phyloP scores from a whole-genome alignment of 2,888 invertebrate genomes.

The Drosophila histrio region DNA sequence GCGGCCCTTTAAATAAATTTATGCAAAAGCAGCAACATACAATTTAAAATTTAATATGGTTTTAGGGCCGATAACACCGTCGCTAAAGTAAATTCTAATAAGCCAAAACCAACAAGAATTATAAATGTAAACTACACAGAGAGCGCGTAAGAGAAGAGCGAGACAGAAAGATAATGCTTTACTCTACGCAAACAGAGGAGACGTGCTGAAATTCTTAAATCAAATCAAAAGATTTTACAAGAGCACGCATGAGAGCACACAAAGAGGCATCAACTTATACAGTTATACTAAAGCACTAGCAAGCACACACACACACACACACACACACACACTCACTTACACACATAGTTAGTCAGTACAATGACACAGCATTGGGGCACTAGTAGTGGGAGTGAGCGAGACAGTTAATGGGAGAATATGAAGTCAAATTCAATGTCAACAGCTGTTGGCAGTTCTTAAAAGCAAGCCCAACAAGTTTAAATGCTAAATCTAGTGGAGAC shows the following conservation, averaged over 20 bases:
- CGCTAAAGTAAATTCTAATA: conserved; percentile 66
- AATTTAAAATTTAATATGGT: conserved; percentile 29
- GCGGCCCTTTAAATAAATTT: conserved; percentile 44
- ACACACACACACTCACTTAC: conserved; percentile 1
- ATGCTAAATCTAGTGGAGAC: neutral
- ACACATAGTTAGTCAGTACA: conserved; percentile 25
- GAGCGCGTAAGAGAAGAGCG: neutral
- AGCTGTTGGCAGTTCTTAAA: conserved; percentile 67
- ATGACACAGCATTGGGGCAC: conserved; percentile 17
- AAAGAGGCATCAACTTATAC: conserved; percentile 33
- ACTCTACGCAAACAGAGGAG: conserved; percentile 30
- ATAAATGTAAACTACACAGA: conserved; percentile 55
- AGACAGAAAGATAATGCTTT: neutral
- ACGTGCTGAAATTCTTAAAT: conserved; percentile 70
- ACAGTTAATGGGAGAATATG: conserved; percentile 12
- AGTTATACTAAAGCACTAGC: conserved; percentile 21
- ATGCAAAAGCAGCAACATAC: conserved; percentile 24
- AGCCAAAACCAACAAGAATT: conserved; percentile 69
- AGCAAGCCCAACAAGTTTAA: conserved; percentile 30
- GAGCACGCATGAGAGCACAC: conserved; percentile 58
- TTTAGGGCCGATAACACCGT: conserved; percentile 12
- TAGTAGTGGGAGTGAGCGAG: conserved; percentile 1
- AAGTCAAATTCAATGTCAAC: conserved; percentile 71
- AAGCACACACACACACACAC: conserved; percentile 1
- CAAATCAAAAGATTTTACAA: conserved; percentile 76